These are phyloP conservation scores for Burhinus bistriatus DNA, from an alignment of 2,113 vertebrate genomes.

Conservation along the genomic window DNA sequence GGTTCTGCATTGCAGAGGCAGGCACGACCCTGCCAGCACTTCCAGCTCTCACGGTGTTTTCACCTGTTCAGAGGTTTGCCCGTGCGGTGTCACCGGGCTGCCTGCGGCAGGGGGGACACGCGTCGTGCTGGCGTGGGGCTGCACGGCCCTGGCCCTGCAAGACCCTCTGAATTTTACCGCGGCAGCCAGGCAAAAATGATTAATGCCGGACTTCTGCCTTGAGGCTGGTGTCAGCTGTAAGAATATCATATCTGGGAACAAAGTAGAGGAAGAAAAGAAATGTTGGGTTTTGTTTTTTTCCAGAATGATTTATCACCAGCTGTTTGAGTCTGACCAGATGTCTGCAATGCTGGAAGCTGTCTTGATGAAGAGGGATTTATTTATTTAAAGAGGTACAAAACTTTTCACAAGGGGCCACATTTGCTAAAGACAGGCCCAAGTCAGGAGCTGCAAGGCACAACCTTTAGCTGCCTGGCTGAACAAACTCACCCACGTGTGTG, in stretches of 20 bases:
- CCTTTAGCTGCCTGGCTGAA: not conserved
- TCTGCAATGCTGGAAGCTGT: not conserved
- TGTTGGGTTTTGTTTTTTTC: not conserved
- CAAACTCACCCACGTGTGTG: rapidly evolving
- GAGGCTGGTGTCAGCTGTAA: not conserved
- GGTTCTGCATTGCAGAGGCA: rapidly evolving
- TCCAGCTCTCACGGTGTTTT: rapidly evolving
- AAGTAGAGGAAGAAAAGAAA: not conserved
- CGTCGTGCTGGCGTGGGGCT: rapidly evolving
- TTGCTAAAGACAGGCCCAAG: not conserved
- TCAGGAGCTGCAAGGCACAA: not conserved
- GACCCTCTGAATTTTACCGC: not conserved
- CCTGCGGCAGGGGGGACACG: not conserved
- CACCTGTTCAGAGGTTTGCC: not conserved
- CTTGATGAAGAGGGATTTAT: not conserved
- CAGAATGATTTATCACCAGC: not conserved
- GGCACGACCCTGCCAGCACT: rapidly evolving
- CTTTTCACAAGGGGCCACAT: not conserved
- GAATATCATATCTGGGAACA: not conserved
- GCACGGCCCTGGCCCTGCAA: rapidly evolving
- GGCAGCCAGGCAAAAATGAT: not conserved
- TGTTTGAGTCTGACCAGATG: conserved; percentile 3
- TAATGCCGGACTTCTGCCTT: not conserved
- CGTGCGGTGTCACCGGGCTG: rapidly evolving
- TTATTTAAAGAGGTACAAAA: not conserved